Evolutionary conservation across 2,888 invertebrate genomes (phyloP).

Genomic region (Rosalia funebris): DNA sequence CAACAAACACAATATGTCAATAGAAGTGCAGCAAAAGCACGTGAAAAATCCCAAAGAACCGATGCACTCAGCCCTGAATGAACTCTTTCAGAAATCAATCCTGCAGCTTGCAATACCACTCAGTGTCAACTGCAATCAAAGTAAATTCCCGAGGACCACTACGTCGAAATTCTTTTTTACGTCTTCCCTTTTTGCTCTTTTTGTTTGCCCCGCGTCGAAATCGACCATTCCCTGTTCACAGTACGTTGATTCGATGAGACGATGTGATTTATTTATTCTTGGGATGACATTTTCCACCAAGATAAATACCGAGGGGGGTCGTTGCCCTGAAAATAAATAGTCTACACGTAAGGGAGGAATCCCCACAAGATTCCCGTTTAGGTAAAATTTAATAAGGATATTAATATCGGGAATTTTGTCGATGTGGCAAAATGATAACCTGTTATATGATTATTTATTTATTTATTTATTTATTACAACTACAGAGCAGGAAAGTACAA

Average conservation of each 20-base stretch:
- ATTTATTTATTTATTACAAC: no score
- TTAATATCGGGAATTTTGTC: no score
- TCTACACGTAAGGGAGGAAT: conserved; percentile 5
- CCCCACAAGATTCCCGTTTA: not conserved
- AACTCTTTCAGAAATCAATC: not conserved
- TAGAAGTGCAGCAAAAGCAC: not conserved
- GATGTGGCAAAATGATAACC: no score
- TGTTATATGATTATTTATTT: no score
- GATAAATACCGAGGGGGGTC: conserved; percentile 37
- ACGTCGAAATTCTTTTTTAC: not conserved
- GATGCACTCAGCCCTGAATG: not conserved
- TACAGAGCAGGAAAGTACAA: no score
- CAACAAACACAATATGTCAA: not conserved
- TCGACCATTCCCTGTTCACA: conserved; percentile 22
- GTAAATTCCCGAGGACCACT: not conserved
- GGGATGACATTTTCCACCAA: conserved; percentile 36
- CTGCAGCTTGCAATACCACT: not conserved
- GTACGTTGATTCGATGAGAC: conserved; percentile 28
- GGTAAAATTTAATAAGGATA: no score
- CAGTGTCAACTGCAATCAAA: not conserved
- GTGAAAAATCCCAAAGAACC: not conserved
- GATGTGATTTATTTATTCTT: conserved; percentile 34
- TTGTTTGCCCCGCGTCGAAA: not conserved
- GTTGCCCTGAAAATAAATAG: conserved; percentile 32
- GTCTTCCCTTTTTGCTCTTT: not conserved